These are phyloP conservation scores for Magallana angulata DNA, from an alignment of 1,140 invertebrate species.

Conservation along the genomic window DNA sequence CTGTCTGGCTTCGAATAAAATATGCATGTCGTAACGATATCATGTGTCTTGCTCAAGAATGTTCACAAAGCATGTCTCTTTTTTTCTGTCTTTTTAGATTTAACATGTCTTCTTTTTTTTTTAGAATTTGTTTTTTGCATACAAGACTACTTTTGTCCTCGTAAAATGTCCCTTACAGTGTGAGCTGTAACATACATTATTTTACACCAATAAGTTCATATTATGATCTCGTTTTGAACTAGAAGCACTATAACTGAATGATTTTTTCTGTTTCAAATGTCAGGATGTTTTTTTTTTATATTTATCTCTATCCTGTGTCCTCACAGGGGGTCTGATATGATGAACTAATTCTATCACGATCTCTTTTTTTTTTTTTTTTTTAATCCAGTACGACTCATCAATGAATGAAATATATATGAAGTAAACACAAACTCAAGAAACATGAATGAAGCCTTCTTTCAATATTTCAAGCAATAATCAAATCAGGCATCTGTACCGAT, in stretches of 20 bases:
- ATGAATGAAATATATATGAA: constrained; percentile 2
- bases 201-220: too few relatives aligned
- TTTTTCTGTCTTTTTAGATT: too few relatives aligned
- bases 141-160: too few relatives aligned
- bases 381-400: background rate
- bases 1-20: constrained; percentile 23
- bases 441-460: constrained; percentile 10
- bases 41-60: background rate
- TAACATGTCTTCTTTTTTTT: too few relatives aligned
- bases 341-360: constrained; percentile 6
- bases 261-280: background rate
- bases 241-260: background rate
- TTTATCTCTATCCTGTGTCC: background rate
- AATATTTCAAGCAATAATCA: background rate
- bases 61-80: too few relatives aligned
- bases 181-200: too few relatives aligned
- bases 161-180: too few relatives aligned
- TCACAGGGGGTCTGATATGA: background rate
- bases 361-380: background rate
- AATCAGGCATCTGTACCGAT: constrained; percentile 22
- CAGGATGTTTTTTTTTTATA: background rate
- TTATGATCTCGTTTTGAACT: background rate
- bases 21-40: constrained; percentile 21
- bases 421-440: constrained; percentile 15
- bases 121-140: too few relatives aligned